Percentiles rank a stretch among this genome's conserved stretches.
Evolutionary conservation across 2,797 vertebrate species (phyloP).

Genomic region (Scleropages formosus): DNA sequence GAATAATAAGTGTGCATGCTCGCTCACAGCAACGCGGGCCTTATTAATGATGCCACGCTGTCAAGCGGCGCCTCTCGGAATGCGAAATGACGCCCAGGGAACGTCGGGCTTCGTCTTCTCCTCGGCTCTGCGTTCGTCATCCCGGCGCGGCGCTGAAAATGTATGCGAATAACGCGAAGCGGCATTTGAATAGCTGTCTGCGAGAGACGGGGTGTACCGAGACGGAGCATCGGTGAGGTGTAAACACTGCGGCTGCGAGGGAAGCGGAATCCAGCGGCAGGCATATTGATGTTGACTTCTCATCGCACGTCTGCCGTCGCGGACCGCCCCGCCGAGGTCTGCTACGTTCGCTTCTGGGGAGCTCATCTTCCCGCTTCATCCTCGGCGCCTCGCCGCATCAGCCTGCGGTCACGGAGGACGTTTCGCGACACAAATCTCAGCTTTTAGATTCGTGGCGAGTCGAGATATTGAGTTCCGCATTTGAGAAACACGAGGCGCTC

Average conservation of each 20-base stretch:
- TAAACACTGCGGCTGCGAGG: conserved; percentile 13
- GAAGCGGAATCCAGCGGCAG: not conserved
- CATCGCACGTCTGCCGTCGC: not conserved
- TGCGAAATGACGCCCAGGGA: too few species aligned
- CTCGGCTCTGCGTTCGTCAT: not conserved
- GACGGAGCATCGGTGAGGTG: not conserved
- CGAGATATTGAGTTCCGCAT: not conserved
- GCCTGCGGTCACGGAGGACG: not conserved
- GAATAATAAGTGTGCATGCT: not conserved
- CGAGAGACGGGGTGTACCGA: conserved; percentile 3
- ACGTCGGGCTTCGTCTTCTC: not conserved
- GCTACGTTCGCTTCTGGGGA: not conserved
- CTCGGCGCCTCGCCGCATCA: not conserved
- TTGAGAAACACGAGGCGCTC: not conserved
- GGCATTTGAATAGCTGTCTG: not conserved
- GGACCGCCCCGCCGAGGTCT: not conserved
- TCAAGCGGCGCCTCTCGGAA: not conserved
- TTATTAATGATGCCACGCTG: not conserved
- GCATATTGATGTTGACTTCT: not conserved
- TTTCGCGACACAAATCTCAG: not conserved
- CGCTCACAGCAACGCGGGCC: not conserved
- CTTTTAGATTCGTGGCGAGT: not conserved
- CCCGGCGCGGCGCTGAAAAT: not conserved
- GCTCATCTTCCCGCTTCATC: not conserved
- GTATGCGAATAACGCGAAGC: conserved; percentile 1